These are phyloP conservation scores for Tillus elongatus DNA, from an alignment of 2,888 invertebrate species.

Conservation along the genomic window DNA sequence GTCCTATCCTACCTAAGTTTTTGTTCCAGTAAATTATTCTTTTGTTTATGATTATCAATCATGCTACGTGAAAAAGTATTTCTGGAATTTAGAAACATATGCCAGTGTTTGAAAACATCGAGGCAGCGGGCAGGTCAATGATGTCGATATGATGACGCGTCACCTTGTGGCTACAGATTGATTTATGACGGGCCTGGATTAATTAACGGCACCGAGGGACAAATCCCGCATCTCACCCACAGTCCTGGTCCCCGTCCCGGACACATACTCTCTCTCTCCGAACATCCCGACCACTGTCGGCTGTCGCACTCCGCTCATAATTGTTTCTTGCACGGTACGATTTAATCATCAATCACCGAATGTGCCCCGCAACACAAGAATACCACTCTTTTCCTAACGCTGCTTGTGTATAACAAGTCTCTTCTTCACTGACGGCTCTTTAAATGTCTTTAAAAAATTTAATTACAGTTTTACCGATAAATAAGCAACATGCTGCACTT, in stretches of 20 bases:
- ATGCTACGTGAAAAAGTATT: neutral
- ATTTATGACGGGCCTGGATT: constrained; percentile 40
- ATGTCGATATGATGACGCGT: constrained; percentile 44
- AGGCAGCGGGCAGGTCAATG: constrained; percentile 40
- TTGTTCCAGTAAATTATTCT: neutral
- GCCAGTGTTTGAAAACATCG: constrained; percentile 29
- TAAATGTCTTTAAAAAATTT: too few relatives aligned
- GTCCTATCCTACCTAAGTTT: too few relatives aligned
- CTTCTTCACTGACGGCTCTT: too few relatives aligned
- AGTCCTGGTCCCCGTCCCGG: constrained; percentile 22
- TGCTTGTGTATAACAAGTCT: too few relatives aligned
- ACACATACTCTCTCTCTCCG: constrained; percentile 15
- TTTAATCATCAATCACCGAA: constrained; percentile 34
- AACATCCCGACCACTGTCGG: constrained; percentile 32
- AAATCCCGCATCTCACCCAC: constrained; percentile 32
- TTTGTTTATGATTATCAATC: neutral
- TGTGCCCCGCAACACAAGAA: too few relatives aligned
- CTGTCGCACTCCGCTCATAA: constrained; percentile 35
- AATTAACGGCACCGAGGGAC: constrained; percentile 38
- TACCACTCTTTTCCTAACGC: too few relatives aligned
- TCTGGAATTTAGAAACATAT: constrained; percentile 23
- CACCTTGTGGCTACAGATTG: constrained; percentile 37
- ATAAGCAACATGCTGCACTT: too few relatives aligned
- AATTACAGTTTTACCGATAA: too few relatives aligned
- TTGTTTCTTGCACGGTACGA: constrained; percentile 36